Base-by-base conservation (phyloP, 2,888 invertebrate genomes). In the Saturnia japonica region DNA sequence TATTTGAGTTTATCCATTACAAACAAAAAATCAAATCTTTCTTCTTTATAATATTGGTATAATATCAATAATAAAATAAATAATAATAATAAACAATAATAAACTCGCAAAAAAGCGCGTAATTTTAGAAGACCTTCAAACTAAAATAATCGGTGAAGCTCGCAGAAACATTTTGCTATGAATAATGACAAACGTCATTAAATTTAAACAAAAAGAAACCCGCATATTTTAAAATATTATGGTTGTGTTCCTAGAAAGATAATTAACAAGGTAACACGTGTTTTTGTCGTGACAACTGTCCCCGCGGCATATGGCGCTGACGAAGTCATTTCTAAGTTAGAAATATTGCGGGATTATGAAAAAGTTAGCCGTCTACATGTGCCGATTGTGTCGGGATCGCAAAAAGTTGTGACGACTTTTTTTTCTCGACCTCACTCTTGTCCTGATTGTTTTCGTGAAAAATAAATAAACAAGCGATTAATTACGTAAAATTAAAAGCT, bases 221-320 rank as follows among this genome's bases (percentile, higher is more conserved):
- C 68, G 60, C 68, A 60, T 71, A 73, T 64, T 68, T 68, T 62
- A 68, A 62, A 71, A 71, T 74, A 79, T 75, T 69, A 76, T 79
- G 79, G 77, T 77, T 74, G 75, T 74, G 77, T 81, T 80, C 78
- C 71, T 14, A 88, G 92, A 91, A 92, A 88, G 86, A 81, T 85
- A 86, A 90, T 92, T 91, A 89, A 86, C 92, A 86, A 87, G 79
- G 91, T 91, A 84, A 87, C 93, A 92, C 91, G 78, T 88, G 87
- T 88, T 91, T 92, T 92, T 91, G 84, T 71, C 51, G 25, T 19
- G 42, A 51, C 51, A 1, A 66, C 64, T 51, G 60, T 45, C 45
- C 25, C 51, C 25, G 62, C 64, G 40, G 40, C 69, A 70, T 70
- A 42, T 70, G 70, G 66, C 67, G 70, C 42, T 60, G 66, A 67